phyloP scores from a whole-genome alignment of 1,140 invertebrate species.

The Colletes gigas region DNA sequence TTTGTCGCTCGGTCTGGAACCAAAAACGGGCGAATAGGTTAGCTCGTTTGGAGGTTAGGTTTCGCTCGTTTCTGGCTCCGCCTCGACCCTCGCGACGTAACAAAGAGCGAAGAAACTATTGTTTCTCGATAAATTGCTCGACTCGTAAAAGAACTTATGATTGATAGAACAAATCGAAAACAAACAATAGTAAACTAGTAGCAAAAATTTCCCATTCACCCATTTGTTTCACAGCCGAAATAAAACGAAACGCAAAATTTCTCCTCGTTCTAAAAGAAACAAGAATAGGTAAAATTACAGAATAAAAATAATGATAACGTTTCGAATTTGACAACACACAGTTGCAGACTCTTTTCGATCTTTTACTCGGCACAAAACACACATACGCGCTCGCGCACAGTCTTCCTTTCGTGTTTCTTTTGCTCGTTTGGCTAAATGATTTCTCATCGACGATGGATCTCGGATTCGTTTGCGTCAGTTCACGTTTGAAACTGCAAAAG shows the following conservation, averaged over 20 bases:
- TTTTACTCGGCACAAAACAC: background rate
- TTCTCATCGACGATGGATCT: background rate
- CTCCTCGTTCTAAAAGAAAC: background rate
- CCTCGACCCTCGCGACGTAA: too few species aligned
- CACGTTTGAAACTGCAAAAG: constrained; percentile 36
- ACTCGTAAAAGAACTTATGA: background rate
- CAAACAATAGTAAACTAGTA: background rate
- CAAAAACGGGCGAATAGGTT: too few species aligned
- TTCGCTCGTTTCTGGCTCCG: too few species aligned
- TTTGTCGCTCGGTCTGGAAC: too few species aligned
- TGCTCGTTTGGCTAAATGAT: background rate
- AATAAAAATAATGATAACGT: constrained; percentile 18
- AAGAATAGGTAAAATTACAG: background rate
- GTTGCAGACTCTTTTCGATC: background rate
- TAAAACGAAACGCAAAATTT: background rate
- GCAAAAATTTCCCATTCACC: background rate
- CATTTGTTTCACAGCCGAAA: constrained; percentile 4
- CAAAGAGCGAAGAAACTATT: too few species aligned
- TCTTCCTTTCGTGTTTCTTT: background rate
- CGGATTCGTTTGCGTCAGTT: background rate
- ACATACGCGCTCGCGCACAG: background rate
- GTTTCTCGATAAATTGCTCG: too few species aligned
- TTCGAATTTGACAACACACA: constrained; percentile 5
- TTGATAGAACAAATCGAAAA: too few species aligned
- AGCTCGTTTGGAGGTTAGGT: too few species aligned